Evolutionary conservation across 2,888 invertebrate species (phyloP).

Genomic region (Trilocha varians): DNA sequence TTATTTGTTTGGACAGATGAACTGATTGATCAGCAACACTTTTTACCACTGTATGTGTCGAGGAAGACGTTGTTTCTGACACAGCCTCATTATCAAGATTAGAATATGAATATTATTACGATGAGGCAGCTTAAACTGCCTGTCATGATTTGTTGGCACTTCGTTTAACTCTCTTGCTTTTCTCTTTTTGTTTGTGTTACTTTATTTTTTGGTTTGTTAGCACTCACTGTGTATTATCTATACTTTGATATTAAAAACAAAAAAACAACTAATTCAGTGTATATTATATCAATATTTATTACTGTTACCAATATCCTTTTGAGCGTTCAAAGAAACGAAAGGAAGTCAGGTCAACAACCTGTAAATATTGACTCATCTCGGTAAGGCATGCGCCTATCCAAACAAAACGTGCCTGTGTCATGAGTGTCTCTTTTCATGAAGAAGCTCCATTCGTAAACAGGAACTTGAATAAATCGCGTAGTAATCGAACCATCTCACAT

Average conservation of each 20-base stretch:
- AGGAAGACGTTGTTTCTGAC: constrained; percentile 32
- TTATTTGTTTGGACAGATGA: constrained; percentile 43
- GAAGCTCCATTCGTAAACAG: constrained; percentile 16
- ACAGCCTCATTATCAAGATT: constrained; percentile 31
- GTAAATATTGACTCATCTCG: constrained; percentile 61
- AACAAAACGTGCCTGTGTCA: constrained; percentile 31
- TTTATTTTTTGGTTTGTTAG: too few species aligned
- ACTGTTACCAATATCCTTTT: constrained; percentile 29
- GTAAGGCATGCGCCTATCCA: constrained; percentile 44
- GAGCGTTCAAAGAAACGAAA: constrained; percentile 27
- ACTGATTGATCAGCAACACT: constrained; percentile 32
- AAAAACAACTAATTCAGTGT: neutral
- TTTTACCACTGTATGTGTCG: constrained; percentile 28
- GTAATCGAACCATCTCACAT: neutral
- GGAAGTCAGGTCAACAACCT: constrained; percentile 52
- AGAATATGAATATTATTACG: constrained; percentile 21
- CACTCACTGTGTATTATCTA: too few species aligned
- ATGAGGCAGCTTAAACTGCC: constrained; percentile 21
- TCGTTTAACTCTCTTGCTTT: constrained; percentile 3
- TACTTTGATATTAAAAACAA: neutral
- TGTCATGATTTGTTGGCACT: constrained; percentile 16
- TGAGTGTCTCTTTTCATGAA: constrained; percentile 24
- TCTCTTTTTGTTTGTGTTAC: neutral
- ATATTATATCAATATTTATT: constrained; percentile 8
- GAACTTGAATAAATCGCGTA: neutral